Conservation (phyloP, 92 coral and sea anemone genomes). For the Micromussa lordhowensis region DNA sequence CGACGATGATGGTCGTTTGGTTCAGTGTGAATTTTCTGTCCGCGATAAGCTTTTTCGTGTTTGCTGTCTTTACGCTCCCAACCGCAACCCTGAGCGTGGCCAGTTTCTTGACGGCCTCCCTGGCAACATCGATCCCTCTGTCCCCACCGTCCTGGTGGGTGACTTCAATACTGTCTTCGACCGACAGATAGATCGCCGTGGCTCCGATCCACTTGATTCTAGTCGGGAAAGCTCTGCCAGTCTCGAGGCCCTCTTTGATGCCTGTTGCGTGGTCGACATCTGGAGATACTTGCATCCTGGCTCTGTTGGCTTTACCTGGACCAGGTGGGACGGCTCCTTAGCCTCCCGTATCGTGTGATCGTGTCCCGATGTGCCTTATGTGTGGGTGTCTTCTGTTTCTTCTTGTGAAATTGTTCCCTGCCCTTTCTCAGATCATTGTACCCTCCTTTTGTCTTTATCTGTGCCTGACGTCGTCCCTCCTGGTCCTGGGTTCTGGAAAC, state of each 20-base stretch:
- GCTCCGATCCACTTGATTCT: not conserved
- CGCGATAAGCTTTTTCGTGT: not conserved
- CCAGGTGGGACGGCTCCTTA: conserved; percentile 18
- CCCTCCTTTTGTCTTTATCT: not conserved
- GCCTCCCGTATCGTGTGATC: conserved; percentile 53
- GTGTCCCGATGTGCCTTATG: conserved; percentile 35
- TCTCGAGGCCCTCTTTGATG: not conserved
- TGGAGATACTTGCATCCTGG: conserved; percentile 44
- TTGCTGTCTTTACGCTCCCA: not conserved
- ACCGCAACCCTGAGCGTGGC: conserved; percentile 35
- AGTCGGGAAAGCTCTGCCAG: conserved; percentile 1
- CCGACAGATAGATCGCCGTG: not conserved
- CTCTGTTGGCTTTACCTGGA: conserved; percentile 21
- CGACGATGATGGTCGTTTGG: no score
- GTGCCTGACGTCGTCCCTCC: not conserved
- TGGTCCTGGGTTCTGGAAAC: conserved; percentile 44
- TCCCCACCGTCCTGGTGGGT: not conserved
- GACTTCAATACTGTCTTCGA: conserved; percentile 26
- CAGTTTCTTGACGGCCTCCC: not conserved
- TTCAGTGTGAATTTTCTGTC: not conserved
- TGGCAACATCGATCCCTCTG: not conserved
- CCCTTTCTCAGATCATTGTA: conserved; percentile 37
- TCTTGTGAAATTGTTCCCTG: not conserved
- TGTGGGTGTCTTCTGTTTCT: not conserved
- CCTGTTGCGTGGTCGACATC: not conserved